These are phyloP conservation scores for Tachysurus fulvidraco DNA, from an alignment of 2,113 vertebrate species.

Conservation along the genomic window DNA sequence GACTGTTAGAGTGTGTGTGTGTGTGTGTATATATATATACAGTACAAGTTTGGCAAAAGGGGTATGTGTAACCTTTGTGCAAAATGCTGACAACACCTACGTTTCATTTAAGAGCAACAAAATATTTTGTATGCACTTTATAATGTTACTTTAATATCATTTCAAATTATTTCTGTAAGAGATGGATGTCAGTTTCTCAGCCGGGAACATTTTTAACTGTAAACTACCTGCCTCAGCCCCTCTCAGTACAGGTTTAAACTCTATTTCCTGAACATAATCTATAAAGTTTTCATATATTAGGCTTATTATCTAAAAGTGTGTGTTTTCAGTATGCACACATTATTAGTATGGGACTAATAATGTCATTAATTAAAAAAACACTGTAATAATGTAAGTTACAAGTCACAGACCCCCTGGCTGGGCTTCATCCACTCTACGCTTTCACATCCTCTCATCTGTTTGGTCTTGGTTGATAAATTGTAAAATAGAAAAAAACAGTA, in stretches of 20 bases:
- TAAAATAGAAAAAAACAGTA: background rate
- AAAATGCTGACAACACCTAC: background rate
- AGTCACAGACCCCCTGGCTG: background rate
- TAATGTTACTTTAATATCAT: background rate
- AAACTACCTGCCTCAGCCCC: background rate
- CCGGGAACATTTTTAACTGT: background rate
- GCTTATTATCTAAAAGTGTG: too few species aligned
- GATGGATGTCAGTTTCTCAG: background rate
- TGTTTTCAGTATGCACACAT: too few species aligned
- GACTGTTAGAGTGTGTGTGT: background rate
- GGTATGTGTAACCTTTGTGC: background rate
- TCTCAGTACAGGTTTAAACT: background rate
- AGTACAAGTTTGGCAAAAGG: background rate
- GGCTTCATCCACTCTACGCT: background rate
- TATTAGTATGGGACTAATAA: too few species aligned
- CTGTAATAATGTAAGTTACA: background rate
- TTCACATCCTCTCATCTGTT: background rate
- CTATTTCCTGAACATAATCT: too few species aligned
- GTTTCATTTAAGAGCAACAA: background rate
- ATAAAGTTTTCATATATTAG: too few species aligned
- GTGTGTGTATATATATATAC: background rate
- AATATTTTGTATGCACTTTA: background rate
- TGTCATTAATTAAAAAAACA: too few species aligned
- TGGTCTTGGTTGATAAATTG: background rate
- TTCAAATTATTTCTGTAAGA: background rate